Evolutionary conservation across 2,113 vertebrate genomes (phyloP).

Genomic region (Microcebus griseorufus): DNA sequence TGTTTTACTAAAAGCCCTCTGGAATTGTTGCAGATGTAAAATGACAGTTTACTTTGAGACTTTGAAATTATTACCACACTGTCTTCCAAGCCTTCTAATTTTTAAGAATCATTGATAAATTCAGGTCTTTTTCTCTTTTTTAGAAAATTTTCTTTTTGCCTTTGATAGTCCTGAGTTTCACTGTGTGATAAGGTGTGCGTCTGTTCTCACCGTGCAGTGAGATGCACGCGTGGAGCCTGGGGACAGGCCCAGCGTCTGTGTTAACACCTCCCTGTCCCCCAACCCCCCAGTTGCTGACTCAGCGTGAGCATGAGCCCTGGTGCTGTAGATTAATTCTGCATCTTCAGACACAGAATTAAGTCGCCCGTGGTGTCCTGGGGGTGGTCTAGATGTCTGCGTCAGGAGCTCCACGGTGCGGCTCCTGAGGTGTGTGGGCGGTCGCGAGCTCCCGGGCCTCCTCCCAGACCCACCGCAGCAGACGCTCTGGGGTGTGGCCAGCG

Average conservation of each 20-base stretch:
- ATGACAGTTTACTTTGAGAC: not conserved
- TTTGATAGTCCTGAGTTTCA: not conserved
- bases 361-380: fast-evolving
- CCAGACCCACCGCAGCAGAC: not conserved
- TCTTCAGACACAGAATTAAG: not conserved
- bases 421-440: not conserved
- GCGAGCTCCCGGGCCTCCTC: not conserved
- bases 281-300: not conserved
- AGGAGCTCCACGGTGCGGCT: not conserved
- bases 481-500: not conserved
- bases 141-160: not conserved
- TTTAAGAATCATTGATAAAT: constrained; percentile 17
- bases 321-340: not conserved
- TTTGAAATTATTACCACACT: not conserved
- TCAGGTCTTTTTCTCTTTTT: not conserved
- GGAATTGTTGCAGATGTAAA: not conserved
- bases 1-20: not conserved
- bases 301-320: no score
- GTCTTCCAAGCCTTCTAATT: not conserved
- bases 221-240: no score
- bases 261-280: no score
- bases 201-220: not conserved
- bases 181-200: not conserved
- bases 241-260: no score
- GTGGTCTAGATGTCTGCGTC: no score